Base-by-base conservation (phyloP, 2,113 vertebrate genomes). In the Xiphorhynchus elegans region DNA sequence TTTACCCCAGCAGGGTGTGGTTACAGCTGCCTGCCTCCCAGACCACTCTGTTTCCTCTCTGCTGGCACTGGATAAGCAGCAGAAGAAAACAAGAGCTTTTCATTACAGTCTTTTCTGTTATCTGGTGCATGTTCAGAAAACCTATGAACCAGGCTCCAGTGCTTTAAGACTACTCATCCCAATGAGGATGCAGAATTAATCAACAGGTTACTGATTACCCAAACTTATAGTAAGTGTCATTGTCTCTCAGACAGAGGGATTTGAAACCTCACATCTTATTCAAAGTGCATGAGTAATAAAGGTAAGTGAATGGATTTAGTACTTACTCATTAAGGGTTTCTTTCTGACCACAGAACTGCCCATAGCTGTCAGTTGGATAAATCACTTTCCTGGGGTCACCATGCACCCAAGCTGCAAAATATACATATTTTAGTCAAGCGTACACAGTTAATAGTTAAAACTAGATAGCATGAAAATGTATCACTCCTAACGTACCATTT, bases 331-430 rank as follows among this genome's bases (percentile, higher is more conserved):
- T 99, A 49, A 96, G 95, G 42, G 98, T 99, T 68, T 98, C 98
- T 96, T 98, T 98, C 93, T 99, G 99, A 63, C 99, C 99, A 96
- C 99, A 99, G 95, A 99, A 99, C 84, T 99, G 98, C 24, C 99
- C 99, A 16, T 98, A 97, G 98, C 99, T 99, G 98, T 99, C 99
- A 33, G 99, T 99, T 42, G 99, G 98, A 90, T 99, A 99, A 83
- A 99, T 96, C 64, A 99, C 98, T 97, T 99, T 99, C 95, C 99
- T 98, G 87, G 99, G 99, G 94, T 99, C 99, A 0, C 99, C 99
- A 4, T 99, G 98, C 83, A 98, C 97, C 99, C 99, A 99, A 93
- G 99, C 99, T 99, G 97, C 40, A 97, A 98, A 84, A 94, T 20
- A 95, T 26, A 58, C 75, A 95, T 11, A 39, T 28, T 49, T 56